These are phyloP conservation scores for Mirounga angustirostris DNA, from an alignment of 2,113 vertebrate species.

Conservation along the genomic window DNA sequence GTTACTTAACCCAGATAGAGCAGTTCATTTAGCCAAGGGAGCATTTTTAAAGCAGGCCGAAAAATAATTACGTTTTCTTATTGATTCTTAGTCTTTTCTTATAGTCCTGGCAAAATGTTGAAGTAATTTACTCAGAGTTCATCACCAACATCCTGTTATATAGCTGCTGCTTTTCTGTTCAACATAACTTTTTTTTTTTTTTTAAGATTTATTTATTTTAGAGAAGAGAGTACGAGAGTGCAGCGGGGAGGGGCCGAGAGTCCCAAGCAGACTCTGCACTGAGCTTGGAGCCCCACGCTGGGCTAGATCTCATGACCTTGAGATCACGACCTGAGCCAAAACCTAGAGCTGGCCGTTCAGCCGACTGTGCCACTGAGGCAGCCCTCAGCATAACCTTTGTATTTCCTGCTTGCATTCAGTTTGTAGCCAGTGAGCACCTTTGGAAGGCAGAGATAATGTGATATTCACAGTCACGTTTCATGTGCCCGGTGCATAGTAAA, in stretches of 20 bases:
- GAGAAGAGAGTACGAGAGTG: neutral
- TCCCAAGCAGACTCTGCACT: neutral
- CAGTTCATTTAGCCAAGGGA: neutral
- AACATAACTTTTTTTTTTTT: neutral
- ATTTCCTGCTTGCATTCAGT: neutral
- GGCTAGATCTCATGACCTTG: neutral
- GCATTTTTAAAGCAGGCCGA: constrained; percentile 29
- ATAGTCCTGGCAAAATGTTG: constrained; percentile 19
- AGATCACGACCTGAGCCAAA: neutral
- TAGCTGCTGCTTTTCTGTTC: neutral
- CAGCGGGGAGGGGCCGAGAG: neutral
- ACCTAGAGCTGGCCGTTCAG: neutral
- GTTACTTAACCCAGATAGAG: neutral
- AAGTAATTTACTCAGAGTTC: neutral
- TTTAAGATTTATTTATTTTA: neutral
- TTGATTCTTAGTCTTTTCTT: constrained; percentile 35
- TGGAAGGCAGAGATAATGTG: neutral
- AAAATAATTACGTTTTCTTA: constrained; percentile 19
- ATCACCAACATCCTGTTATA: neutral
- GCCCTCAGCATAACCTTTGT: neutral
- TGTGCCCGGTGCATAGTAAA: neutral
- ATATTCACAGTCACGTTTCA: neutral
- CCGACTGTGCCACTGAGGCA: neutral
- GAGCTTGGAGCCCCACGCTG: neutral
- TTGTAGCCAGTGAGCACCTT: neutral